These are phyloP conservation scores for Epinephelus fuscoguttatus DNA, from an alignment of 2,113 vertebrate species.

Conservation along the genomic window DNA sequence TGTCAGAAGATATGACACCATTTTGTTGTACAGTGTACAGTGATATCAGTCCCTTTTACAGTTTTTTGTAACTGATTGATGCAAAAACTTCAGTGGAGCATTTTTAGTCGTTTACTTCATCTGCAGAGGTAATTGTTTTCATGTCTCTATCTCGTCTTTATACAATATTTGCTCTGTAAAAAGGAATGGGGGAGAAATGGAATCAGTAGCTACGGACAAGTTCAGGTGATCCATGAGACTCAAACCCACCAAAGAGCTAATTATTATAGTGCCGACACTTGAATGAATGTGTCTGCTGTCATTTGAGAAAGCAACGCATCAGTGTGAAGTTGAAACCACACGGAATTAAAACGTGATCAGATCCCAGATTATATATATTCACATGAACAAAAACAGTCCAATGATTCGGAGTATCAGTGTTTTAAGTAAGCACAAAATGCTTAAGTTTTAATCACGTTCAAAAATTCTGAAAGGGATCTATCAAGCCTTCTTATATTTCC, in stretches of 20 bases:
- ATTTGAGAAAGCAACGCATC: background rate
- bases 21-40: conserved; percentile 44
- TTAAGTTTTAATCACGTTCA: background rate
- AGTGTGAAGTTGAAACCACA: conserved; percentile 3
- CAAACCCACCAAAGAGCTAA: background rate
- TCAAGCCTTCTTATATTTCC: conserved; percentile 17
- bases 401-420: background rate
- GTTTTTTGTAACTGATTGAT: conserved; percentile 31
- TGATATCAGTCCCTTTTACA: conserved; percentile 16
- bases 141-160: conserved; percentile 38
- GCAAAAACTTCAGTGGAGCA: conserved; percentile 8
- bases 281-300: conserved; percentile 21
- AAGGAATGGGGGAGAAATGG: background rate
- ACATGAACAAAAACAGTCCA: conserved; percentile 11
- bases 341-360: background rate
- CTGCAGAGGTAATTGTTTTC: conserved; percentile 35
- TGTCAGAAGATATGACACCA: conserved; percentile 34
- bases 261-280: conserved; percentile 7
- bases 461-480: background rate
- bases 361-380: background rate
- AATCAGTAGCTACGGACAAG: background rate
- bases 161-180: conserved; percentile 36
- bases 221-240: background rate
- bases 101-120: conserved; percentile 7
- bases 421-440: background rate